These are phyloP conservation scores for Raja brachyura DNA, from an alignment of 2,113 vertebrate genomes.

Conservation along the genomic window DNA sequence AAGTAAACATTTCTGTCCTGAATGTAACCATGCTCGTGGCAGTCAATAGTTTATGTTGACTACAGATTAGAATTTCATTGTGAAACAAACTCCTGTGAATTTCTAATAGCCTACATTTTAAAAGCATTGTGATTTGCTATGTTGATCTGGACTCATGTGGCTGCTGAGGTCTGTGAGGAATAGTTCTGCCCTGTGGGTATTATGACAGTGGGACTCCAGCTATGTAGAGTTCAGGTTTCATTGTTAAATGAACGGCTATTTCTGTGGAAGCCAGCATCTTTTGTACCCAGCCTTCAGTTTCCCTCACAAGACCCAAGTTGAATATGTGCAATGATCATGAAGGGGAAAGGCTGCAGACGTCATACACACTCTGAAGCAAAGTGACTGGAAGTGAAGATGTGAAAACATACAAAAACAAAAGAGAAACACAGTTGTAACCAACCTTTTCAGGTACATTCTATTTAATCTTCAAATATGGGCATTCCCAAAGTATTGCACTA, in stretches of 20 bases:
- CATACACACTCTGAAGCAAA: conserved; percentile 1
- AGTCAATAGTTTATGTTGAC: neutral
- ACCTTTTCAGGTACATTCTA: conserved; percentile 13
- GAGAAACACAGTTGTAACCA: neutral
- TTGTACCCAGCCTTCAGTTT: neutral
- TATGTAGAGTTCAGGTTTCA: neutral
- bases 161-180: conserved; percentile 31
- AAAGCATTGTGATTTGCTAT: neutral
- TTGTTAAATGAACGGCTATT: neutral
- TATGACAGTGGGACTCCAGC: neutral
- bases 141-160: neutral
- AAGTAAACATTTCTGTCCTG: conserved; percentile 1
- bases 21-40: neutral
- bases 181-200: neutral
- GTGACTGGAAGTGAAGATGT: neutral
- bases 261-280: neutral
- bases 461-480: neutral
- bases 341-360: conserved; percentile 23
- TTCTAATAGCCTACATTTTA: neutral
- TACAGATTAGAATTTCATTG: conserved; percentile 26
- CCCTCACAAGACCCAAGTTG: conserved; percentile 16
- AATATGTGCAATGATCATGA: conserved; percentile 33
- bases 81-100: conserved; percentile 17
- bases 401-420: conserved; percentile 5
- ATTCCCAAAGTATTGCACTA: conserved; percentile 33